Base-by-base conservation (phyloP, 2,113 vertebrate species). In the Pluvialis apricaria region DNA sequence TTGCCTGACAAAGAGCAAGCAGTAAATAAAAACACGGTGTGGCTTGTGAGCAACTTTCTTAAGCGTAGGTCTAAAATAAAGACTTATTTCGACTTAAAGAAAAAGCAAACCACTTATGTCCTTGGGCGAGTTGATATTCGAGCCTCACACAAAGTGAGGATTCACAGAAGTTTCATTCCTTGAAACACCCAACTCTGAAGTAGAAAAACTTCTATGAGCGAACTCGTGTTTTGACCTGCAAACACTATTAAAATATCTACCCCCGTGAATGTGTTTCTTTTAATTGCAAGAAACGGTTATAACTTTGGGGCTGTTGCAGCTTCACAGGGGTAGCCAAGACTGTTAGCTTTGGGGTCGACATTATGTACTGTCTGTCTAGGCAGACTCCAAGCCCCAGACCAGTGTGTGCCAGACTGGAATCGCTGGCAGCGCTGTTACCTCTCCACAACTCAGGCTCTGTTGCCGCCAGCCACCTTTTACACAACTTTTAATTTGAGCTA, bases 171-270 rank as follows among this genome's bases (percentile, higher is more conserved):
- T 34, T 82, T 73, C 25, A 31, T 34, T 32, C 65, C 73, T 78
- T 87, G 81, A 79, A 94, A 82, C 14, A 12, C 22, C 5, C 69
- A 78, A 25, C 36, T 65, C 36, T 17, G 3, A 34, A 52, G 38
- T n/a, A 73, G 7, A 25, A 86, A 49, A 86, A 49, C 5, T 40
- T 36, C 62, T 29, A 15, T 4, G 8, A 88, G 68, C 64, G 81
- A 88, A 88, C 32, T 91, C 95, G 52, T 91, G 89, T 87, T 94
- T 69, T 76, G 69, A 91, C 84, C 91, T 89, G 91, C 22, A 54
- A 51, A 24, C 49, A 25, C 49, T 51, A 51, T 51, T 51, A 78
- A 75, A 78, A 40, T 25, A 84, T 44, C 80, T 55, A 51, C 15
- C 15, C 7, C 26, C 0, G 0, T n/a, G 71, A 60, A 76, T 0